Conservation (phyloP, 2,888 invertebrate species). For the Agrochola macilenta region DNA sequence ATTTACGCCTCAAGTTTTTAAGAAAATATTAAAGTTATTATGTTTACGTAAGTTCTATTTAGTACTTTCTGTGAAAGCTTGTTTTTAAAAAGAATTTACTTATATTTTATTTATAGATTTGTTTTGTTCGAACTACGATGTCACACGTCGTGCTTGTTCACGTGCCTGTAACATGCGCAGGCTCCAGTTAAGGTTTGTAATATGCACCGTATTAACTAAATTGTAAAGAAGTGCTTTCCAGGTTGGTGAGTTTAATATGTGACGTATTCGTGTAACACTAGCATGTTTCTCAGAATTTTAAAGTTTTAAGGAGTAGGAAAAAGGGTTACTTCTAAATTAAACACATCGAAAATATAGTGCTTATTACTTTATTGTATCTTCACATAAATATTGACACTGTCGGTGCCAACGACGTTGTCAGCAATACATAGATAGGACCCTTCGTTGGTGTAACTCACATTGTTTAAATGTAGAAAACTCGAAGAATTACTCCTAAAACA, state of each 20-base stretch:
- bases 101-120: no score
- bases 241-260: no score
- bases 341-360: neutral
- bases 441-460: conserved; percentile 73
- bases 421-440: conserved; percentile 80
- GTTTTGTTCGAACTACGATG: neutral
- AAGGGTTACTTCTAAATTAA: neutral
- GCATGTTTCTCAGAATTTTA: no score
- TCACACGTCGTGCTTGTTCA: neutral
- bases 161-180: neutral
- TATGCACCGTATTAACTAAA: neutral
- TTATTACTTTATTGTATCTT: conserved; percentile 63
- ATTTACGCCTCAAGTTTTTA: no score
- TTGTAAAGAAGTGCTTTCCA: neutral
- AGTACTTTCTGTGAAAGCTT: no score
- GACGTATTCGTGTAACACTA: neutral
- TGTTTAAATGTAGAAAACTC: conserved; percentile 66
- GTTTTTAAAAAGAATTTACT: no score
- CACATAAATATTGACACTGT: conserved; percentile 74
- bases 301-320: neutral
- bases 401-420: conserved; percentile 75
- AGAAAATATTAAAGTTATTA: no score
- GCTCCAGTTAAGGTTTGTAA: neutral
- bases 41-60: no score
- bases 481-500: conserved; percentile 67